A percentile compares a stretch with the other conserved stretches of the same genome.
Evolutionary conservation across 2,797 vertebrate species (phyloP).

Genomic region (Moxostoma hubbsi): DNA sequence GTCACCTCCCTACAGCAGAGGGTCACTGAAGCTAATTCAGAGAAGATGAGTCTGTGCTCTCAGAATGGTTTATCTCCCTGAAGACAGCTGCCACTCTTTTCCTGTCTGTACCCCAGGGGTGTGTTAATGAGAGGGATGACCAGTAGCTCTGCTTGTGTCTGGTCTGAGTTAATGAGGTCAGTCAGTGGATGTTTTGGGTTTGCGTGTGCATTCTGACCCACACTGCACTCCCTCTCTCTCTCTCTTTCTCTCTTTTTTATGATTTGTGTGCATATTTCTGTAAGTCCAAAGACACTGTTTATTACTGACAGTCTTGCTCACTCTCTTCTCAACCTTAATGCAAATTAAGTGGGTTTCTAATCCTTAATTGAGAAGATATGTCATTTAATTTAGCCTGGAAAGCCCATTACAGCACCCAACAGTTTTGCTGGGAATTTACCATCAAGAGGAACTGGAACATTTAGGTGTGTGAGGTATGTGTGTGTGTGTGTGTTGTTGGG

Average conservation of each 20-base stretch:
- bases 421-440: conserved; percentile 35
- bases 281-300: no score
- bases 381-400: conserved; percentile 67
- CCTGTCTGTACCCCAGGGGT: neutral
- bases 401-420: conserved; percentile 60
- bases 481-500: neutral
- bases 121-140: conserved; percentile 35
- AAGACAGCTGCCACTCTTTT: conserved; percentile 41
- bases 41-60: conserved; percentile 24
- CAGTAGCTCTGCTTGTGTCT: conserved; percentile 28
- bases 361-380: conserved; percentile 59
- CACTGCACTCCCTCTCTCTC: conserved; percentile 7
- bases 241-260: conserved; percentile 3
- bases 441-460: conserved; percentile 50
- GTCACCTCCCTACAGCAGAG: conserved; percentile 48
- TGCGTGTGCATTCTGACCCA: neutral
- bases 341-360: conserved; percentile 59
- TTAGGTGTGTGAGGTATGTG: conserved; percentile 16
- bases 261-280: neutral
- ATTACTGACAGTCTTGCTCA: neutral
- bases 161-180: conserved; percentile 29
- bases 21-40: conserved; percentile 48
- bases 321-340: neutral
- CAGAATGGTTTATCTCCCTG: conserved; percentile 32
- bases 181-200: conserved; percentile 16